Base-by-base conservation (phyloP, 2,888 invertebrate genomes). In the Maniola hyperantus region DNA sequence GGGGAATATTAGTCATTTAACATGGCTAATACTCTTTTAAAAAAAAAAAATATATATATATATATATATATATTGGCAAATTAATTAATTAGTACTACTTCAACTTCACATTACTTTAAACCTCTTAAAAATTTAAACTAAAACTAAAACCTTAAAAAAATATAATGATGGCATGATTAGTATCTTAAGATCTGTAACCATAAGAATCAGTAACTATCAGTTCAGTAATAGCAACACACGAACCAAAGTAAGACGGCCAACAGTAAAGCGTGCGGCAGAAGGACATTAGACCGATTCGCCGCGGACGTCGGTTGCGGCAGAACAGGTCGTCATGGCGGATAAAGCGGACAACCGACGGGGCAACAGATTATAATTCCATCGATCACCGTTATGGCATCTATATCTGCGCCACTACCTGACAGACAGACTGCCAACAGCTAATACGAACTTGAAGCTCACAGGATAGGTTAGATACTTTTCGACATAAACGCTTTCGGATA, bases 251-350 rank as follows among this genome's bases (percentile, higher is more conserved):
- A 72, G 70, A 71, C 73, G 59, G 63, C 54, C 64, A 70, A 72
- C 73, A 71, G 76, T 74, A 73, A 73, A 54, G 65, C 69, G 70
- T 65, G 48, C 67, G 68, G 66, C 67, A 69, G 18, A 26, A 68
- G 68, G 66, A 71, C 70, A 76, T 75, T 73, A 75, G 71, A 63
- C 64, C 71, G 76, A 82, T 82, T 82, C 71, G 78, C 64, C 66
- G 68, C 75, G 72, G 75, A 71, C 67, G 64, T 73, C 68, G 59
- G 64, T 33, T 51, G 66, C 65, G 71, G 64, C 72, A 15, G 46
- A 48, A 48, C 46, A 8, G 67, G 74, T 72, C 67, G 77, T 77
- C 77, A 77, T 76, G 75, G 71, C 65, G 46, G 2, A 44, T 26
- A 1, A 34, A 36, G 36, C 55, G 36, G 36, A 36, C 55, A 39